Evolutionary conservation across 2,797 vertebrate genomes (phyloP).

Genomic region (Periparus ater): DNA sequence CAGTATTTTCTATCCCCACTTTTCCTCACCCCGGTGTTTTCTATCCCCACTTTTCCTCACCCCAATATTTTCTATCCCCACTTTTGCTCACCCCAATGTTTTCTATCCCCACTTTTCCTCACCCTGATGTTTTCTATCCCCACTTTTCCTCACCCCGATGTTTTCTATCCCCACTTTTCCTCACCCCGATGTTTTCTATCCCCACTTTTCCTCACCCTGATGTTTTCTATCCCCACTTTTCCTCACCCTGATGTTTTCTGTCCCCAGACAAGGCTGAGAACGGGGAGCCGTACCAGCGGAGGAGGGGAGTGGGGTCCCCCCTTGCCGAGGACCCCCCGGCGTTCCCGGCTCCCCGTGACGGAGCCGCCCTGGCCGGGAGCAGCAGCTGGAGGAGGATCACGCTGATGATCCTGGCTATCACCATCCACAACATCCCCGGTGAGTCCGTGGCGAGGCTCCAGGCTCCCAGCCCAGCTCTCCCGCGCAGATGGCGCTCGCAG

Average conservation of each 20-base stretch:
- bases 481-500: rapidly evolving
- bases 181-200: not conserved
- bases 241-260: not conserved
- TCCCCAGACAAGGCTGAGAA: slow-evolving; percentile 88
- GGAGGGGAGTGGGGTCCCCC: slow-evolving; percentile 45
- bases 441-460: not conserved
- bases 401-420: slow-evolving; percentile 93
- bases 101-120: rapidly evolving
- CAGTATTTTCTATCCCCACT: not conserved
- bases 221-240: rapidly evolving
- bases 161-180: not conserved
- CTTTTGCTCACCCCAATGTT: not conserved
- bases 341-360: slow-evolving; percentile 14
- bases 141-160: not conserved
- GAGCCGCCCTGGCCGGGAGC: not conserved
- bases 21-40: not conserved
- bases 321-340: slow-evolving; percentile 32
- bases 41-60: not conserved
- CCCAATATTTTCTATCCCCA: not conserved
- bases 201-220: rapidly evolving
- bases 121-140: not conserved
- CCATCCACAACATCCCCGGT: slow-evolving; percentile 98
- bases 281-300: slow-evolving; percentile 88
- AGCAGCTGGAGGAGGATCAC: slow-evolving; percentile 89
- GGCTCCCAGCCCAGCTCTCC: not conserved